Conservation (phyloP, 30 jellyfish, hydroid and myxozoan species). For the Hydractinia echinata region DNA sequence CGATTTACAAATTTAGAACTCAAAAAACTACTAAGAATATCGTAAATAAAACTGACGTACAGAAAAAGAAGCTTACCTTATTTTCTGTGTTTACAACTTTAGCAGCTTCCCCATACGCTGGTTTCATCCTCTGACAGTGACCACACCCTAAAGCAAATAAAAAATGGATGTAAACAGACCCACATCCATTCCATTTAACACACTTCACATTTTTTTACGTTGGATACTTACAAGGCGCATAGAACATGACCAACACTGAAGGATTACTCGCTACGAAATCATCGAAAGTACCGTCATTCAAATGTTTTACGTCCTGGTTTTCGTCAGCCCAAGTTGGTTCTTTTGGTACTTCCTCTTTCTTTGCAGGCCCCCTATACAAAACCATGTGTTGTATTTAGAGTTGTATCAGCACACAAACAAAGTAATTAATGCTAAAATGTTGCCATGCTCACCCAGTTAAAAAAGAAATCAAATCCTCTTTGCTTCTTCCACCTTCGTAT, state of each 20-base stretch:
- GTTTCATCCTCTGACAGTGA: conserved; percentile 82
- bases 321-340: conserved; percentile 73
- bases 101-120: conserved; percentile 81
- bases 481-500: conserved; percentile 63
- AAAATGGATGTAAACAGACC: too few species aligned
- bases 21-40: too few species aligned
- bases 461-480: conserved; percentile 32
- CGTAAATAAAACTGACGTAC: conserved; percentile 18
- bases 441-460: conserved; percentile 33
- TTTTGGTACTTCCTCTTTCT: conserved; percentile 37
- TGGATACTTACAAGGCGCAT: conserved; percentile 77
- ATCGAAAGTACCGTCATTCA: conserved; percentile 51
- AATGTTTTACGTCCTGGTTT: conserved; percentile 64
- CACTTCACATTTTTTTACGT: too few species aligned
- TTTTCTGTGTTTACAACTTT: conserved; percentile 49
- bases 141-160: conserved; percentile 81
- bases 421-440: not conserved
- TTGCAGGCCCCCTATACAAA: conserved; percentile 25
- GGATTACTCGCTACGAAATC: conserved; percentile 32
- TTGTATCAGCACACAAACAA: not conserved
- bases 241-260: conserved; percentile 79
- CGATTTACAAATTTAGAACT: too few species aligned
- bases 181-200: too few species aligned
- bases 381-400: not conserved
- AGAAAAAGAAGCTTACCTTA: not conserved